A percentile compares a stretch with the other conserved stretches of the same genome.
Conservation (phyloP, 2,113 vertebrate species). For the Centropristis striata region DNA sequence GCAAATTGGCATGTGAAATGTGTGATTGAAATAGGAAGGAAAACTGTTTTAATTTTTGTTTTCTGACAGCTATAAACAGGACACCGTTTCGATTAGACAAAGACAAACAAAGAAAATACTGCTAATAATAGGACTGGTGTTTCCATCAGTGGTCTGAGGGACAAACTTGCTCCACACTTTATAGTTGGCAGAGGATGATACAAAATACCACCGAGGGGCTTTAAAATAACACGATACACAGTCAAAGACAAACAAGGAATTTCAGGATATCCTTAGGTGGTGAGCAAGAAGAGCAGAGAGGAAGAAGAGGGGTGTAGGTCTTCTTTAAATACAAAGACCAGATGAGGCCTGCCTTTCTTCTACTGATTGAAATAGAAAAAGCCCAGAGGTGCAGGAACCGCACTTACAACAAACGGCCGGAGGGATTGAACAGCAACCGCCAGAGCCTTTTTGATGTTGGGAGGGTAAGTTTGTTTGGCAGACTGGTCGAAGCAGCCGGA, state of each 20-base stretch:
- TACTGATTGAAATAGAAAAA: slow-evolving; percentile 47
- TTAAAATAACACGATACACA: slow-evolving; percentile 69
- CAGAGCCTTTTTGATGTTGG: slow-evolving; percentile 46
- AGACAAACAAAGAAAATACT: too few species aligned
- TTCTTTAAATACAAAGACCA: slow-evolving; percentile 54
- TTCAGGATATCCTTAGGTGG: slow-evolving; percentile 37
- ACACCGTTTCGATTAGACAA: too few species aligned
- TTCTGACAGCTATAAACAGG: slow-evolving; percentile 38
- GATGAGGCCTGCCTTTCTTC: slow-evolving; percentile 34
- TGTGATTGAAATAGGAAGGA: slow-evolving; percentile 37
- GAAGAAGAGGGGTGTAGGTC: not conserved
- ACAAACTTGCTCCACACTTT: not conserved
- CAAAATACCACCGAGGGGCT: not conserved
- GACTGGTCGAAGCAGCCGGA: slow-evolving; percentile 22
- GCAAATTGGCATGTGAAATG: slow-evolving; percentile 30
- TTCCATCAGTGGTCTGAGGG: slow-evolving; percentile 36
- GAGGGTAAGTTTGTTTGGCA: slow-evolving; percentile 48
- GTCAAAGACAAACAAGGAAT: slow-evolving; percentile 34
- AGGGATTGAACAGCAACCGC: slow-evolving; percentile 16
- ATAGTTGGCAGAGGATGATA: too few species aligned
- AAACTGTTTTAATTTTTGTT: slow-evolving; percentile 34
- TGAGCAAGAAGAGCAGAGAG: slow-evolving; percentile 26
- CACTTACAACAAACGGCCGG: slow-evolving; percentile 40
- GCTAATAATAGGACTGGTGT: slow-evolving; percentile 20
- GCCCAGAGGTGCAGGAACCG: slow-evolving; percentile 21